A percentile compares a stretch with the other conserved stretches of the same genome.
Conservation (phyloP, 1,140 invertebrate species). For the Zophobas atratus region DNA sequence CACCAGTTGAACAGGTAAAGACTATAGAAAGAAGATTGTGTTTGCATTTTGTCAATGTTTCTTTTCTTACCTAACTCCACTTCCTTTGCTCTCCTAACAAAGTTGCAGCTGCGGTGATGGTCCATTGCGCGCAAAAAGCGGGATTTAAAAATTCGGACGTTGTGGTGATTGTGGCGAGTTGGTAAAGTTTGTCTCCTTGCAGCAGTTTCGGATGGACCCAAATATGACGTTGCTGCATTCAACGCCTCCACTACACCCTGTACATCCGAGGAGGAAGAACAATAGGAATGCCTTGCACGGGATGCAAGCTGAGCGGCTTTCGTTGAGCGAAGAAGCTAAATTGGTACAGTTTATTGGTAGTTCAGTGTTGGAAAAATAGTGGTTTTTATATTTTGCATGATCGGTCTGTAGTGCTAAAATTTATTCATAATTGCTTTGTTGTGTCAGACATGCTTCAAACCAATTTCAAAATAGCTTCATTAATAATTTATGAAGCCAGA, state of each 20-base stretch:
- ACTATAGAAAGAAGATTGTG: conserved; percentile 8
- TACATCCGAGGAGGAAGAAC: conserved; percentile 52
- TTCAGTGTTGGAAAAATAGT: background rate
- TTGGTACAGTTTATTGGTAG: conserved; percentile 58
- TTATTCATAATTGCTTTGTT: too few species aligned
- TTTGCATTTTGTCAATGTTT: conserved; percentile 18
- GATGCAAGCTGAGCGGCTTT: conserved; percentile 68
- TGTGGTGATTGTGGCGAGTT: background rate
- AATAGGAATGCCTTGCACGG: conserved; percentile 54
- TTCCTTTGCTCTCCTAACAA: background rate
- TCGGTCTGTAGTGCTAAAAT: too few species aligned
- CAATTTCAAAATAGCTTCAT: too few species aligned
- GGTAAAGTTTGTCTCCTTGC: conserved; percentile 29
- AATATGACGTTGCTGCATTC: conserved; percentile 51
- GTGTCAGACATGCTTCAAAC: too few species aligned
- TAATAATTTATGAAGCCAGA: too few species aligned
- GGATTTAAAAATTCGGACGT: too few species aligned
- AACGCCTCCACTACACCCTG: conserved; percentile 44
- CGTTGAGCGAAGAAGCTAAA: conserved; percentile 71
- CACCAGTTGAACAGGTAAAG: conserved; percentile 44
- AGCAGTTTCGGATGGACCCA: conserved; percentile 53
- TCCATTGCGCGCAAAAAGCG: background rate
- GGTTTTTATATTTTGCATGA: too few species aligned
- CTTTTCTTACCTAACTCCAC: background rate
- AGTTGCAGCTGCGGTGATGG: background rate